Evolutionary conservation across 2,888 invertebrate genomes (phyloP), one percentile per base, ranked within the genome.

Genomic region (Drosophila percnosoma): DNA sequence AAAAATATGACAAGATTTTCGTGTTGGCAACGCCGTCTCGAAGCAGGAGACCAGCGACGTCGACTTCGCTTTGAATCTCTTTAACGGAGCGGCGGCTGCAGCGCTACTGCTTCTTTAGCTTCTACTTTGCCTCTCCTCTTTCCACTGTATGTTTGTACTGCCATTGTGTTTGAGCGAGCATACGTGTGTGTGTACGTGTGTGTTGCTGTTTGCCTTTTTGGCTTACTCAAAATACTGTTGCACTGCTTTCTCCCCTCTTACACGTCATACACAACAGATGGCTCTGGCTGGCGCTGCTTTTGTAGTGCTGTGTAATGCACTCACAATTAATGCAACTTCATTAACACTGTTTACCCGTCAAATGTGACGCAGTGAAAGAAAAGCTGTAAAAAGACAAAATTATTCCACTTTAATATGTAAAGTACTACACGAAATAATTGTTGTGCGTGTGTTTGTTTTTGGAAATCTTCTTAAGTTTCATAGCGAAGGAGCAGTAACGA

Each of bases 1-100:
- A 89, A 89, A 87, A 87, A 87, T 87, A 87, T 87, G 89, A 89
- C 87, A 89, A 87, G 86, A 87, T 89, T 89, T 87, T 82, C 80
- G 83, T 89, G 89, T 87, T 83, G 75, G 70, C 75, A 73, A 78
- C 71, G 69, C 82, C 82, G 82, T 70, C 78, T 55, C 71, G 58
- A 63, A 69, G 62, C 60, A 68, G 77, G 57, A 60, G 59, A 55
- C 55, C 75, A 57, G 51, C 68, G 55, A 53, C 13, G 52, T 61
- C 59, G 31, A 69, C 53, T 65, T 57, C 53, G 52, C 61, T 66
- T 71, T 72, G 66, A 70, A 87, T 75, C 85, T 82, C 85, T 82
- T 87, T 83, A 49, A 24, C 53, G 38, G 31, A 40, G 24, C n/a
- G 48, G 31, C 36, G 40, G 62, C 31, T 73, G 49, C 59, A 68